Evolutionary conservation across 1,140 invertebrate species (phyloP).

Genomic region (Ridgeia piscesae): DNA sequence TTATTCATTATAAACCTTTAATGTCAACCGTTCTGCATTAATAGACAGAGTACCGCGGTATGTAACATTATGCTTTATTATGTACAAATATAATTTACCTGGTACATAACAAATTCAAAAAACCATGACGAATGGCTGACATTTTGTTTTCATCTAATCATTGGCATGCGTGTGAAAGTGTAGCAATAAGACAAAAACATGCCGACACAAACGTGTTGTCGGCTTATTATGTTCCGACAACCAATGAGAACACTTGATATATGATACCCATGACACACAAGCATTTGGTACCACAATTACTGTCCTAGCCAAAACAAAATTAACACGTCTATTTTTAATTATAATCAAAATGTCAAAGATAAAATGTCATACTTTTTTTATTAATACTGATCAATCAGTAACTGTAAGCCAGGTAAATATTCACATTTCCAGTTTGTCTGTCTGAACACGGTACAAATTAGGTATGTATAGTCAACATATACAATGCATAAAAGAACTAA

Average conservation of each 20-base stretch:
- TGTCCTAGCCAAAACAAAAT: not conserved
- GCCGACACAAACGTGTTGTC: not conserved
- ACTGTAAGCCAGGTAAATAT: not conserved
- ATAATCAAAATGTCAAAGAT: not conserved
- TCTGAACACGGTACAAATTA: not conserved
- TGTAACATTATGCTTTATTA: not conserved
- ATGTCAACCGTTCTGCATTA: not conserved
- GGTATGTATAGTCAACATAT: not conserved
- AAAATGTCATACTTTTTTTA: not conserved
- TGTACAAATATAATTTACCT: not conserved
- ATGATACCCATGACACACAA: not conserved
- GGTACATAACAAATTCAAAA: not conserved
- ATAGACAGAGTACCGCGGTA: not conserved
- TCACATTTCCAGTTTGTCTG: too few species aligned
- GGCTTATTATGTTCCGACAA: not conserved
- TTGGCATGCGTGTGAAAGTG: not conserved
- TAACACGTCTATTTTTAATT: not conserved
- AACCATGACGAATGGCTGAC: not conserved
- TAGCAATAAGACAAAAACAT: not conserved
- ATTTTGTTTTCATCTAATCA: not conserved
- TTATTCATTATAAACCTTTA: not conserved
- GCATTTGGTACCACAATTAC: not conserved
- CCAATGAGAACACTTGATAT: not conserved
- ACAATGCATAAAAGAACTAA: not conserved
- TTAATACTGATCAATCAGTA: not conserved